These are phyloP conservation scores for Melopsittacus undulatus DNA, from an alignment of 2,797 vertebrate species.

Conservation along the genomic window DNA sequence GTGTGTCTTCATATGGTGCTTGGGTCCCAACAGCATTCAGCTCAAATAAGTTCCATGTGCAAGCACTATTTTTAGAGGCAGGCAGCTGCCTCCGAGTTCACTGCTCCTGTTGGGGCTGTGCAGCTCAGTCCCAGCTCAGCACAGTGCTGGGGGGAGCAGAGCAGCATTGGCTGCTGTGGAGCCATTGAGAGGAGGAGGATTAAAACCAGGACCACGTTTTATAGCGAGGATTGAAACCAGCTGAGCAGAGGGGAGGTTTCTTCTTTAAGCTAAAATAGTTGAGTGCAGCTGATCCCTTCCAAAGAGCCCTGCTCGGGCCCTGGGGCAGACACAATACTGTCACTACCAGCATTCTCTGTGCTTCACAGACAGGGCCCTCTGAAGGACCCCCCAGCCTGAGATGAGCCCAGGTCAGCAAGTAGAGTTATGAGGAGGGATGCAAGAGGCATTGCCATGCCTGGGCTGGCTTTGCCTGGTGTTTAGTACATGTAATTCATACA, in stretches of 20 bases:
- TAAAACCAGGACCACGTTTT: background rate
- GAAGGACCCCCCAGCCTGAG: background rate
- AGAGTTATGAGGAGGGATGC: background rate
- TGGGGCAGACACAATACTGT: background rate
- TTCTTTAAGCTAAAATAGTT: background rate
- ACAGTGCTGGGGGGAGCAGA: background rate
- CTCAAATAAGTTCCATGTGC: constrained; percentile 18
- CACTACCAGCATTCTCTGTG: background rate
- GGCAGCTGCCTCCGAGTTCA: background rate
- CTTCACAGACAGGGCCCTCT: background rate
- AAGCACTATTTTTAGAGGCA: constrained; percentile 1
- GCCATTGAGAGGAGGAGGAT: background rate
- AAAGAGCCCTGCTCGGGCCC: background rate
- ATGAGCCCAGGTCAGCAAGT: background rate
- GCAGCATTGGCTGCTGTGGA: rapidly evolving
- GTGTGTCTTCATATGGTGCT: background rate
- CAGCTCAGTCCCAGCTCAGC: background rate
- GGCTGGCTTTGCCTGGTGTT: background rate
- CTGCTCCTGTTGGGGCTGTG: background rate
- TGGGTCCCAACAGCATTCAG: constrained; percentile 11
- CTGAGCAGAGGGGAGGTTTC: background rate
- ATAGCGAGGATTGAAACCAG: background rate
- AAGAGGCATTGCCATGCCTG: background rate
- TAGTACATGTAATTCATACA: background rate
- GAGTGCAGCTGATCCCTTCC: background rate